Evolutionary conservation across 2,888 invertebrate genomes (phyloP), one percentile per base, ranked within the genome.

Genomic region (Teleogryllus oceanicus): DNA sequence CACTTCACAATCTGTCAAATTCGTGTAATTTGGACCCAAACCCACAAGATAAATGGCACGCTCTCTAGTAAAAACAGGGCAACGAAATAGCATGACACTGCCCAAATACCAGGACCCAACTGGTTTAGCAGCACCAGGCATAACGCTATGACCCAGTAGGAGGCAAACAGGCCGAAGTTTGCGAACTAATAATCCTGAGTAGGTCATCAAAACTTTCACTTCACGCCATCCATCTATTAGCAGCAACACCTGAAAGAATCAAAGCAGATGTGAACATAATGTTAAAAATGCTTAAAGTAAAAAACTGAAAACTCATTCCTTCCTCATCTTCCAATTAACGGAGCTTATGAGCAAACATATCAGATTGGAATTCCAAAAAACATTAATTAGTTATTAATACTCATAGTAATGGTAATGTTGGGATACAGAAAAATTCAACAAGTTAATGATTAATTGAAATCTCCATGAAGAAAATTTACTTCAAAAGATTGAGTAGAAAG

Each of bases 221-320:
- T 89, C 89, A 80, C 89, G 89, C 85, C 89, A 89, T 1, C 92
- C 92, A 83, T 92, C 90, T 13, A 92, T 85, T 85, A 89, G 90
- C 18, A 92, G 83, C 0, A 89, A 89, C 18, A 92, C 90, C 84
- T 84, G 80, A 1, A 82, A 80, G 12, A 79, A 79, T 18, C 37
- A 37, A 37, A 37, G 37, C 37, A 37, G 8, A 37, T 37, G 37
- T 37, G 37, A 37, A 37, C 5, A 1, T 37, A 37, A 37, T 37
- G 37, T 37, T 37, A 8, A 37, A 37, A 37, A 37, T 37, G 37
- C 37, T 37, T 37, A 4, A 4, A 37, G 37, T 8, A 5, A 37
- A 37, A 37, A 37, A 37, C 37, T 37, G 37, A 37, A 37, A 37
- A 37, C 37, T 37, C 37, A 37, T 37, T 37, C 37, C 37, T 37